Evolutionary conservation across 2,113 vertebrate species (phyloP).

Genomic region (Cololabis saira): DNA sequence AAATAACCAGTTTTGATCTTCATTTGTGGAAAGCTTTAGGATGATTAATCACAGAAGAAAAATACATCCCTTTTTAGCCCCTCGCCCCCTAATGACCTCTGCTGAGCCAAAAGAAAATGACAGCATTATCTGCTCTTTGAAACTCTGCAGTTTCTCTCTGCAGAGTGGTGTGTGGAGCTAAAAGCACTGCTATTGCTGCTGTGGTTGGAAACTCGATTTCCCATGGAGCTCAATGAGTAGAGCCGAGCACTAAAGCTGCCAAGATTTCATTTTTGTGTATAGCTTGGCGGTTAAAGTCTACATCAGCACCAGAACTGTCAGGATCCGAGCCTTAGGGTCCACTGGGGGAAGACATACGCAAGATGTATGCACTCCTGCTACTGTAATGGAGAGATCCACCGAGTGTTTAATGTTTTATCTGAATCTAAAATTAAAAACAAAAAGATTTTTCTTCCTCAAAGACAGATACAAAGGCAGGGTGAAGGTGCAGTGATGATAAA

Average conservation of each 20-base stretch:
- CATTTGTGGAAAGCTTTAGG: not conserved
- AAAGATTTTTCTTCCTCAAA: too few relatives aligned
- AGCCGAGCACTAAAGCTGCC: slow-evolving; percentile 64
- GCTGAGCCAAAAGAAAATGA: slow-evolving; percentile 13
- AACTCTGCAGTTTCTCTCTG: slow-evolving; percentile 45
- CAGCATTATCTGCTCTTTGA: slow-evolving; percentile 29
- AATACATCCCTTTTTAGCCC: not conserved
- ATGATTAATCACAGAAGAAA: not conserved
- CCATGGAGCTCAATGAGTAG: slow-evolving; percentile 62
- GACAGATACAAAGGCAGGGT: too few relatives aligned
- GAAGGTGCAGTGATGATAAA: too few relatives aligned
- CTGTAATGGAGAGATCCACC: slow-evolving; percentile 34
- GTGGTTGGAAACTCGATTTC: slow-evolving; percentile 69
- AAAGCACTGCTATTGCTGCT: slow-evolving; percentile 29
- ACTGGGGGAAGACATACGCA: slow-evolving; percentile 37
- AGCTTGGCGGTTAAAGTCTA: slow-evolving; percentile 41
- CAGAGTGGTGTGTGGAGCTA: slow-evolving; percentile 33
- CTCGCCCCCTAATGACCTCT: not conserved
- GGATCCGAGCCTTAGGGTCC: slow-evolving; percentile 54
- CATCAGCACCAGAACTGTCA: slow-evolving; percentile 58
- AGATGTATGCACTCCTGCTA: slow-evolving; percentile 59
- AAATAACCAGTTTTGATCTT: not conserved
- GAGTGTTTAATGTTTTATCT: slow-evolving; percentile 35
- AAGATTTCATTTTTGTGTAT: slow-evolving; percentile 61
- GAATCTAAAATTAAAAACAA: too few relatives aligned